phyloP scores from a whole-genome alignment of 2,888 invertebrate genomes.

The Laspeyria flexula region DNA sequence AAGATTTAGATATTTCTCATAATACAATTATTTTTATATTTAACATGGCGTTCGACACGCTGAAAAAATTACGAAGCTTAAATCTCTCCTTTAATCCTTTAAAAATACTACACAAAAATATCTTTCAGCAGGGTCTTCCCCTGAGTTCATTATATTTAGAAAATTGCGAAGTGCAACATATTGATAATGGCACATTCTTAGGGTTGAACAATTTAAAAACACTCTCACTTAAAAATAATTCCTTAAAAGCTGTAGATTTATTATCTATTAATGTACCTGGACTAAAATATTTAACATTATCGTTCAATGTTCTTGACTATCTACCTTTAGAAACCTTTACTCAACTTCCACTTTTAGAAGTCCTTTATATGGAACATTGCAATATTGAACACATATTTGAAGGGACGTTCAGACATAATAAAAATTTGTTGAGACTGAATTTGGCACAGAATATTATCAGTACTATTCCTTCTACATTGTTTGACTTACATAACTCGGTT shows the following conservation, averaged over 20 bases:
- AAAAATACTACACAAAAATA: slow-evolving; percentile 89
- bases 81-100: slow-evolving; percentile 93
- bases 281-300: slow-evolving; percentile 89
- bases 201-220: slow-evolving; percentile 92
- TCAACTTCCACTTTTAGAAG: slow-evolving; percentile 91
- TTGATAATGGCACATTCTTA: slow-evolving; percentile 91
- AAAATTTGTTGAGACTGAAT: slow-evolving; percentile 90
- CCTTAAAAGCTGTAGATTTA: slow-evolving; percentile 88
- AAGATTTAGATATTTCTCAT: slow-evolving; percentile 91
- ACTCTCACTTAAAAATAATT: slow-evolving; percentile 91
- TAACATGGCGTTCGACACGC: slow-evolving; percentile 90
- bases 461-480: slow-evolving; percentile 88
- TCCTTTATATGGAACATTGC: slow-evolving; percentile 89
- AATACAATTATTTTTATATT: slow-evolving; percentile 90
- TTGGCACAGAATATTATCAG: slow-evolving; percentile 90
- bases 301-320: slow-evolving; percentile 92
- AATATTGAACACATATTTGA: slow-evolving; percentile 89
- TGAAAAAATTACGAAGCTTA: slow-evolving; percentile 91
- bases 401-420: slow-evolving; percentile 90
- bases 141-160: slow-evolving; percentile 90
- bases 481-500: slow-evolving; percentile 89
- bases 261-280: slow-evolving; percentile 91
- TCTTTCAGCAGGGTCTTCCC: slow-evolving; percentile 92
- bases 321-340: slow-evolving; percentile 90
- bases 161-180: slow-evolving; percentile 90